Evolutionary conservation across 2,888 invertebrate species (phyloP), one percentile per base, ranked within the genome.

Genomic region (Muscina levida): DNA sequence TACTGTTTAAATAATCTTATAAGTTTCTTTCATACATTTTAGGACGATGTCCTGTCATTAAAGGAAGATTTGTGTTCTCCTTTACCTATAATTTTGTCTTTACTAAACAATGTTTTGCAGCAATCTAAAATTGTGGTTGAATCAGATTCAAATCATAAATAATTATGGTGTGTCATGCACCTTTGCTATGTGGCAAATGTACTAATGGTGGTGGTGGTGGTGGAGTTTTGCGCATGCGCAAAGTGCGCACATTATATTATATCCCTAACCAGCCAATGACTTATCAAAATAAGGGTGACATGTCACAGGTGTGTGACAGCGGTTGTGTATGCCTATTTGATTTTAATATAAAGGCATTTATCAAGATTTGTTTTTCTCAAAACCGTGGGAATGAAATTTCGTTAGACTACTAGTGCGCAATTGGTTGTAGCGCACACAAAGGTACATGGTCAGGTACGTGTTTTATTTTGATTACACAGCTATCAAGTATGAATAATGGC

Each of bases 241-340:
- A 46, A 46, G 46, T 46, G 46, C 13, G n/a, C 46, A n/a, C n/a
- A n/a, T n/a, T n/a, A n/a, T n/a, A n/a, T n/a, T n/a, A n/a, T n/a
- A n/a, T n/a, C n/a, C n/a, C n/a, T n/a, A 1, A 46, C 46, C 46
- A 1, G 46, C 1, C 48, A 24, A 11, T 1, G 48, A 11, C n/a
- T n/a, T n/a, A n/a, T n/a, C 13, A 24, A 22, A 62, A 42, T 62
- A 62, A 62, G 62, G 62, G 62, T 62, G 62, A 37, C 59, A 39
- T 17, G 31, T 22, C 62, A 62, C 62, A 62, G 62, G 62, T 62
- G 62, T 62, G 39, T 19, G 13, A 31, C 19, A 62, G 39, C 42
- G 62, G 11, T 42, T 42, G 22, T 42, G 2, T 22, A 10, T 22
- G 17, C 42, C 17, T 39, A 37, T 59, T 37, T 8, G 17, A 17